Conservation (phyloP, 2,113 vertebrate species). For the Aegotheles bennettii region DNA sequence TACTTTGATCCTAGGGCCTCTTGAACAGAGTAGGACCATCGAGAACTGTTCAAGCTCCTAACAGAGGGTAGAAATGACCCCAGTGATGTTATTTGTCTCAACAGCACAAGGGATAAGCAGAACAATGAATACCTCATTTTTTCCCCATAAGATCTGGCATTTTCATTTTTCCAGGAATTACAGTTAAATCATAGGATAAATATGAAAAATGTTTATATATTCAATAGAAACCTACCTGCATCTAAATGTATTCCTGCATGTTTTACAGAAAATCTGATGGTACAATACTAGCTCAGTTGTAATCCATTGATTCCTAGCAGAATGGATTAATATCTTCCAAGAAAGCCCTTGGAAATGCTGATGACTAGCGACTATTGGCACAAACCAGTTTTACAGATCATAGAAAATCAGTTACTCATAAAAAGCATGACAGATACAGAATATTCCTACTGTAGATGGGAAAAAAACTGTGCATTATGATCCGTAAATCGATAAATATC, state of each 20-base stretch:
- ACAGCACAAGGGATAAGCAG: not conserved
- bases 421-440: constrained; percentile 58
- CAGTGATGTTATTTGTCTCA: not conserved
- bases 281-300: not conserved
- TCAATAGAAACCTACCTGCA: constrained; percentile 38
- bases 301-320: constrained; percentile 51
- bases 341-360: constrained; percentile 51
- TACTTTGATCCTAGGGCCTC: not conserved
- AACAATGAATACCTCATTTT: not conserved
- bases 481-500: constrained; percentile 69
- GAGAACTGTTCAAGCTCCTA: not conserved
- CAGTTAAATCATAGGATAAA: not conserved
- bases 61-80: not conserved
- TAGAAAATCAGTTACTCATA: constrained; percentile 70
- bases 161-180: not conserved
- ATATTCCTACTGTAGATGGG: constrained; percentile 63
- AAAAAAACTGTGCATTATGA: constrained; percentile 55
- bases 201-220: constrained; percentile 16
- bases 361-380: constrained; percentile 18
- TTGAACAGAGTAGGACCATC: not conserved
- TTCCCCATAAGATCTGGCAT: not conserved
- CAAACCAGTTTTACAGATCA: constrained; percentile 62
- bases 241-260: constrained; percentile 27
- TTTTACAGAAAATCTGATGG: constrained; percentile 4
- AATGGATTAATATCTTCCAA: constrained; percentile 54